A percentile compares a stretch with the other conserved stretches of the same genome.
Evolutionary conservation across 2,113 vertebrate species (phyloP).

Genomic region (Heterotis niloticus): DNA sequence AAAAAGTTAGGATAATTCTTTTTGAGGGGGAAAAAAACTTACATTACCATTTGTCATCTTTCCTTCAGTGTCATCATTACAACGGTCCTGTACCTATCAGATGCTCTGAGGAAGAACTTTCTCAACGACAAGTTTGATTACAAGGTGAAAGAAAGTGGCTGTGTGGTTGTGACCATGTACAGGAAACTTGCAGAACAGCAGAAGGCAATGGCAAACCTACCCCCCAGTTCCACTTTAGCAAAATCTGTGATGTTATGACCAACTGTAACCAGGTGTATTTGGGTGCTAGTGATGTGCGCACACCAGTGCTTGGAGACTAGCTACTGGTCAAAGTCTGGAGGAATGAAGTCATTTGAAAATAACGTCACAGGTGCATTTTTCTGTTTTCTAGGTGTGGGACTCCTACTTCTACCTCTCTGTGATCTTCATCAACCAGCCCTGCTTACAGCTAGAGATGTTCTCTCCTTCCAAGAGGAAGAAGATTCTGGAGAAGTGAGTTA

Average conservation of each 20-base stretch:
- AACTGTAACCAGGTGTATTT: too few relatives aligned
- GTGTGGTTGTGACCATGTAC: neutral
- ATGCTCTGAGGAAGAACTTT: slow-evolving; percentile 95
- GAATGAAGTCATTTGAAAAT: neutral
- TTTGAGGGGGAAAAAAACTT: too few relatives aligned
- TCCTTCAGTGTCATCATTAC: slow-evolving; percentile 90
- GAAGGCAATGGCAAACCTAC: neutral
- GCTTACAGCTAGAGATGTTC: slow-evolving; percentile 93
- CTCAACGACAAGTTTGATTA: slow-evolving; percentile 97
- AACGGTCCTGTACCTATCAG: slow-evolving; percentile 93
- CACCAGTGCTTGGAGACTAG: neutral
- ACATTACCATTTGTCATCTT: slow-evolving; percentile 27
- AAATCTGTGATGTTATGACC: neutral
- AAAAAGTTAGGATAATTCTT: neutral
- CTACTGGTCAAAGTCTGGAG: neutral
- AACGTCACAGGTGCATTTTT: slow-evolving; percentile 29
- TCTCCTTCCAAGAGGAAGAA: slow-evolving; percentile 96
- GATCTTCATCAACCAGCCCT: slow-evolving; percentile 98
- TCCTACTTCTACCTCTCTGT: slow-evolving; percentile 97
- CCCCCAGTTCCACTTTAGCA: neutral
- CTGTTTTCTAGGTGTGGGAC: slow-evolving; percentile 84
- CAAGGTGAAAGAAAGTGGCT: slow-evolving; percentile 64
- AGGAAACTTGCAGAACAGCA: neutral
- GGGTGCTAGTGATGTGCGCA: neutral
- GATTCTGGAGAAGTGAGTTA: slow-evolving; percentile 89